Base-by-base conservation (phyloP, 2,113 vertebrate species). In the Microtus pennsylvanicus region DNA sequence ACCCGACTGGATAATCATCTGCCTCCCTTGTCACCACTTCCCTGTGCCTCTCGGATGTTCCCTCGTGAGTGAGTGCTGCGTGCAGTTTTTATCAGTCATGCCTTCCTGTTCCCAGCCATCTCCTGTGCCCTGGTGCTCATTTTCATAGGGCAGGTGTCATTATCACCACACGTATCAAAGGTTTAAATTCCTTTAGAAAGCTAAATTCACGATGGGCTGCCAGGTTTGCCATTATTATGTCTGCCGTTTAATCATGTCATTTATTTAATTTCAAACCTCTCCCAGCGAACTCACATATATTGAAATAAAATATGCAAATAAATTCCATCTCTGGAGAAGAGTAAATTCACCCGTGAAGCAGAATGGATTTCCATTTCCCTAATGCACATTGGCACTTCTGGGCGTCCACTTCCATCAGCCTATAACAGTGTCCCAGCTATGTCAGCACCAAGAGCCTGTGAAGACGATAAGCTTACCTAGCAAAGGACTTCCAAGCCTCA, bases 241-340 rank as follows among this genome's bases (percentile, higher is more conserved):
- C 95, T 97, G 58, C 95, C 96, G 94, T 96, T 95, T 97, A 97
- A 96, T 97, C 16, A n/a, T 74, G 82, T 38, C 89, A 67, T 69
- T 97, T 97, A 97, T 93, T 97, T 97, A 98, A 97, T 97, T 98
- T 94, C 78, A 94, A 98, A 93, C 26, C 47, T 88, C 94, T 96
- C 97, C 89, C 94, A 82, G 77, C 67, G 90, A 91, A 96, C 90
- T 94, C 97, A 93, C 82, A 94, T 87, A 13, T 65, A 96, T 93
- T 93, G 93, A 98, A 97, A 98, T 98, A 97, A 98, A 98, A 98
- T 95, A 98, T 98, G 98, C 97, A 98, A 98, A 98, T 96, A 94
- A 90, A 98, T 97, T 96, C 98, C 42, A 75, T 93, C 96, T 92
- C 97, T 97, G 19, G 92, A 94, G 97, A 98, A 97, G 94, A 85